Evolutionary conservation across 2,888 invertebrate species (phyloP), one percentile per base, ranked within the genome.

Genomic region (Azorinus chamasolen): DNA sequence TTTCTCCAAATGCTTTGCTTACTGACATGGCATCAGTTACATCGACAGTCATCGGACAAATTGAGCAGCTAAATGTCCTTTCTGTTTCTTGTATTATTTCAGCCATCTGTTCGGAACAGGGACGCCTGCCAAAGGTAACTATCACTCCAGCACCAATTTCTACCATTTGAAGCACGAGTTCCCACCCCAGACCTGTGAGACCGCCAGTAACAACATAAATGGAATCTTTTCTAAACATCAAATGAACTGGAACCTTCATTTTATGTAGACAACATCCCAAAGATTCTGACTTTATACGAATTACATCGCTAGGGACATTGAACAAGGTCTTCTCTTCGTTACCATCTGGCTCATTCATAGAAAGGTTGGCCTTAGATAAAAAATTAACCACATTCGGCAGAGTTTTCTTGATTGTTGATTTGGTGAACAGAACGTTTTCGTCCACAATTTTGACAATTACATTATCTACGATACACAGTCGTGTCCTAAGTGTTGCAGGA

Each of bases 161-260:
- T 5, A 82, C 83, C 20, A 88, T 39, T 14, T 78, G 69, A n/a
- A 68, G 58, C 6, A 83, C 72, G 18, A 77, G 54, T 27, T 80
- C 77, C 84, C 85, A 86, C 5, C 88, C 88, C 14, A 88, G 76
- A 3, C 88, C 88, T 12, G 86, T 86, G 16, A 83, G 64, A 5
- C 88, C 86, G 16, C 88, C 88, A 6, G 84, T 77, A 3, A 88
- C 77, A 8, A 87, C 59, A 51, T 88, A 88, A n/a, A 58, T 46
- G n/a, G 32, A 43, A 39, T 39, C 20, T 18, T 58, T 45, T 22
- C 43, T 24, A 45, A 58, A 58, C 16, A 58, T 41, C 5, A 24
- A 43, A 12, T 37, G 18, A 4, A 16, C 27, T 55, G 55, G 12
- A 32, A 55, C 55, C 14, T 18, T 55, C 10, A 39, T 20, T 55